A percentile compares a stretch with the other conserved stretches of the same genome.
Evolutionary conservation across 2,797 vertebrate species (phyloP).

Genomic region (Pelochelys cantorii): DNA sequence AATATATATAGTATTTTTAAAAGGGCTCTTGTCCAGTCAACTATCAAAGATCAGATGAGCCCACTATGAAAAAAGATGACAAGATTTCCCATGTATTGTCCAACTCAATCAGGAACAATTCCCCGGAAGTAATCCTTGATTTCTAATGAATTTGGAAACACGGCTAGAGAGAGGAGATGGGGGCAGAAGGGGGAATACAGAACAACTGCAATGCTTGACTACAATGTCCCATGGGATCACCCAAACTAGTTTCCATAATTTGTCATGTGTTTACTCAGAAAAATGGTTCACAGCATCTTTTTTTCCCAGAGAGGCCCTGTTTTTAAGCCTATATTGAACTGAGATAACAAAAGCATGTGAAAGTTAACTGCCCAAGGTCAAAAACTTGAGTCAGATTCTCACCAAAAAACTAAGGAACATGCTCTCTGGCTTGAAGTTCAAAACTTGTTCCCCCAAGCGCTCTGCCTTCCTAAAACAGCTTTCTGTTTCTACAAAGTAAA

Average conservation of each 20-base stretch:
- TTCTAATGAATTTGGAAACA: background rate
- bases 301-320: background rate
- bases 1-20: background rate
- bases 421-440: background rate
- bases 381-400: background rate
- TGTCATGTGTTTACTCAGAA: background rate
- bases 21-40: background rate
- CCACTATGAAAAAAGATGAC: background rate
- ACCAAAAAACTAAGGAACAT: background rate
- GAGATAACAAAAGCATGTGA: background rate
- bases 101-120: rapidly evolving
- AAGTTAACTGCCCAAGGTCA: background rate
- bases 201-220: background rate
- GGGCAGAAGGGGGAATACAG: background rate
- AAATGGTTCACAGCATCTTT: background rate
- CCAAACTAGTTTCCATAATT: background rate
- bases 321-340: background rate
- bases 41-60: background rate
- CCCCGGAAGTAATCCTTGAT: background rate
- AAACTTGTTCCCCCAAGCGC: background rate
- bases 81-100: background rate
- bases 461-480: background rate
- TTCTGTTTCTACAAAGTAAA: background rate
- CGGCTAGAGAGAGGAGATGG: background rate
- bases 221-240: background rate